Percentiles rank a stretch among this genome's conserved stretches.
These are phyloP conservation scores for Jordanella pulchra DNA, from an alignment of 2,797 vertebrate species.

Conservation along the genomic window DNA sequence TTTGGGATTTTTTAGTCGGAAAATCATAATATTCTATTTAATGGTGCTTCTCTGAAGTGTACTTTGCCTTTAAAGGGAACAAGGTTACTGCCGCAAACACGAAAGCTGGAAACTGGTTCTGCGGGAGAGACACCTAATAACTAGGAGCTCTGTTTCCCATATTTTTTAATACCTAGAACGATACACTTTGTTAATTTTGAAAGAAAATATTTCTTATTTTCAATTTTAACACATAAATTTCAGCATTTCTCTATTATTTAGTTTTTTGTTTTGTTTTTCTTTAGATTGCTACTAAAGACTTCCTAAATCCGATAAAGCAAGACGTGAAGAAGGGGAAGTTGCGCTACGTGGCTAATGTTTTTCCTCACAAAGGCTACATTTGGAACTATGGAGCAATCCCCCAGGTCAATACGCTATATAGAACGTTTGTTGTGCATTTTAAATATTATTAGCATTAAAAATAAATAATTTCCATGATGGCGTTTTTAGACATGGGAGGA, in stretches of 20 bases:
- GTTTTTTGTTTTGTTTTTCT: too few relatives aligned
- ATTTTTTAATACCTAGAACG: neutral
- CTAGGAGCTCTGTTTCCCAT: neutral
- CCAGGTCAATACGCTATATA: constrained; percentile 79
- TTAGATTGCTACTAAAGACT: constrained; percentile 95
- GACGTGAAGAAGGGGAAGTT: constrained; percentile 96
- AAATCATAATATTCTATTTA: neutral
- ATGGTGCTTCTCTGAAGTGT: neutral
- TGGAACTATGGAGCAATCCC: constrained; percentile 99
- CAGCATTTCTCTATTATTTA: too few relatives aligned
- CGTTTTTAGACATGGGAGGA: constrained; percentile 93
- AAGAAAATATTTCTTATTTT: too few relatives aligned
- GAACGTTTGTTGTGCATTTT: neutral
- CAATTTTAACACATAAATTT: too few relatives aligned
- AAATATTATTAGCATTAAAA: neutral
- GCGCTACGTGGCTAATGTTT: constrained; percentile 93
- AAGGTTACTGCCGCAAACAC: neutral
- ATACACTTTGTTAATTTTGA: neutral
- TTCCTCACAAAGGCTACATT: constrained; percentile 98
- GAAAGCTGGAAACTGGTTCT: neutral
- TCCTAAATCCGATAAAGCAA: constrained; percentile 96
- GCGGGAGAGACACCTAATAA: neutral
- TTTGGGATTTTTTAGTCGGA: too few relatives aligned
- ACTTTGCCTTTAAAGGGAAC: neutral
- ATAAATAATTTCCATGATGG: neutral